Evolutionary conservation across 1,140 invertebrate genomes (phyloP).

Genomic region (Cydia splendana): DNA sequence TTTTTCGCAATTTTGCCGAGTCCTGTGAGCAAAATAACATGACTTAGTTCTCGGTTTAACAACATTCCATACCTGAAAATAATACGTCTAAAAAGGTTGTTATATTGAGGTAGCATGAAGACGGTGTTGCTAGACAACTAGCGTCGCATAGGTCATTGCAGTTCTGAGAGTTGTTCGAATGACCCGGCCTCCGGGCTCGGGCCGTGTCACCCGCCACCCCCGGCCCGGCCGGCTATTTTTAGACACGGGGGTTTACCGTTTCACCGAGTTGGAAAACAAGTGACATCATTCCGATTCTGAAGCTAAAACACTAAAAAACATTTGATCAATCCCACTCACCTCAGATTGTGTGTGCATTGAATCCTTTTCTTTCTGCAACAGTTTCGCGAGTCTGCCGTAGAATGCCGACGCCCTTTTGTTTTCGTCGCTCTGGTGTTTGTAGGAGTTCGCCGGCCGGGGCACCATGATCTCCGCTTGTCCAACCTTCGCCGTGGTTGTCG

Average conservation of each 20-base stretch:
- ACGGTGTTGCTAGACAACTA: not conserved
- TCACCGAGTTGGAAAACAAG: slow-evolving; percentile 41
- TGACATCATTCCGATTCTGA: slow-evolving; percentile 25
- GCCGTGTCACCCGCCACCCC: slow-evolving; percentile 71
- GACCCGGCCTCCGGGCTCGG: slow-evolving; percentile 66
- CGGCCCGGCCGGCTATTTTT: slow-evolving; percentile 75
- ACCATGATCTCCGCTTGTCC: slow-evolving; percentile 83
- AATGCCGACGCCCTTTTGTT: slow-evolving; percentile 67
- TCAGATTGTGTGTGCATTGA: slow-evolving; percentile 58
- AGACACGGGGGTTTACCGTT: slow-evolving; percentile 66
- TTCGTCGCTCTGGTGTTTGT: slow-evolving; percentile 49
- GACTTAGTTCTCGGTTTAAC: not conserved
- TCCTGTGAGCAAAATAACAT: slow-evolving; percentile 54
- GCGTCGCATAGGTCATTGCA: slow-evolving; percentile 15
- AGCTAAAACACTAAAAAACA: slow-evolving; percentile 12
- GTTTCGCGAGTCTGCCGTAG: slow-evolving; percentile 72
- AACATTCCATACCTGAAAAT: not conserved
- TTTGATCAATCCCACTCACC: slow-evolving; percentile 50
- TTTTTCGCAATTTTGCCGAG: slow-evolving; percentile 59
- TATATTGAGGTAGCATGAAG: not conserved
- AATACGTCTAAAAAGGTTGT: not conserved
- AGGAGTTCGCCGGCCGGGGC: slow-evolving; percentile 79
- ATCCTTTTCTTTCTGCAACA: slow-evolving; percentile 64
- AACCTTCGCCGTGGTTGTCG: slow-evolving; percentile 47
- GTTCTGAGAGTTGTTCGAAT: slow-evolving; percentile 42